Percentiles rank a stretch among this genome's conserved stretches.
Evolutionary conservation across 1,140 invertebrate species (phyloP).

Genomic region (Pinna nobilis): DNA sequence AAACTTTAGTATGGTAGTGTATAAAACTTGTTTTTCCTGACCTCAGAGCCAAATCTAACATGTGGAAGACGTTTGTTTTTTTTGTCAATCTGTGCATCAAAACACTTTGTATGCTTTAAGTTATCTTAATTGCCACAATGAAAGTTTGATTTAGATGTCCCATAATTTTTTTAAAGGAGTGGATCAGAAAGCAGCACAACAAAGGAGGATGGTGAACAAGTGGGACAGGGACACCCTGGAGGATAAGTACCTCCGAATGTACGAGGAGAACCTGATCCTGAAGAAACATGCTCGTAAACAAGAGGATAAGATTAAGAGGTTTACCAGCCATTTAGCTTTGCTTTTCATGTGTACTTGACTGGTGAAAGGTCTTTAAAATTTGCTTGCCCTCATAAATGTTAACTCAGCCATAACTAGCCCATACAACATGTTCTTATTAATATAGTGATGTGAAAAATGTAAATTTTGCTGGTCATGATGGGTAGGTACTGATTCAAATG

Average conservation of each 20-base stretch:
- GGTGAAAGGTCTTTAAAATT: neutral
- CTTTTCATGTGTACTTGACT: neutral
- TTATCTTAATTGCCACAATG: neutral
- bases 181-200: conserved; percentile 59
- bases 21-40: neutral
- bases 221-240: conserved; percentile 73
- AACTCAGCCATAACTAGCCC: neutral
- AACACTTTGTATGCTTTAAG: too few relatives aligned
- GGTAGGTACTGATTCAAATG: too few relatives aligned
- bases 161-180: conserved; percentile 20
- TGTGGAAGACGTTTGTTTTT: neutral
- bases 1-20: too few relatives aligned
- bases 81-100: neutral
- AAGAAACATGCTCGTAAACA: conserved; percentile 76
- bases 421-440: neutral
- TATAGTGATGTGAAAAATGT: neutral
- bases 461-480: too few relatives aligned
- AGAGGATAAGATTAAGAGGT: conserved; percentile 77
- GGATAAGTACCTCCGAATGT: conserved; percentile 74
- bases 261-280: conserved; percentile 75
- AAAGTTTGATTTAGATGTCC: too few relatives aligned
- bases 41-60: neutral
- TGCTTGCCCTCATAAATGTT: neutral
- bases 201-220: conserved; percentile 65
- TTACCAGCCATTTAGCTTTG: neutral